Conservation (phyloP, 2,888 invertebrate genomes). For the Leptopterna dolabrata region DNA sequence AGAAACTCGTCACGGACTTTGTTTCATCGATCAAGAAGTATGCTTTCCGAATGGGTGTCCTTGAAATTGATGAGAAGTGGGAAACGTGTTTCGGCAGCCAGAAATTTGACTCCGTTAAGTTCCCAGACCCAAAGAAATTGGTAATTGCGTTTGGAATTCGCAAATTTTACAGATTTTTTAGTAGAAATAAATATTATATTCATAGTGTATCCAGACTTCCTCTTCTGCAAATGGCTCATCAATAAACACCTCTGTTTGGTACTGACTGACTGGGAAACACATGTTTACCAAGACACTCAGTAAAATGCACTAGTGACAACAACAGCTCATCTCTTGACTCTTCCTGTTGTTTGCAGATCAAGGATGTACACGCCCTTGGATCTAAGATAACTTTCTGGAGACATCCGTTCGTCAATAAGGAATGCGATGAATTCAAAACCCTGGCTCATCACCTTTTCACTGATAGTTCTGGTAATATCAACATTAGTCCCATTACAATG, state of each 20-base stretch:
- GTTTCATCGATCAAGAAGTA: conserved; percentile 75
- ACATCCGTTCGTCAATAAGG: conserved; percentile 86
- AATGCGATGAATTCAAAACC: conserved; percentile 74
- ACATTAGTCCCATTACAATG: no score
- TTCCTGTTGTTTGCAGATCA: conserved; percentile 31
- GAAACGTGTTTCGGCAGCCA: conserved; percentile 87
- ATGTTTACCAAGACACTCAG: no score
- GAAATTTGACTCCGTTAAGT: conserved; percentile 76
- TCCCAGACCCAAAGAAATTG: conserved; percentile 75
- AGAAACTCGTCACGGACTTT: conserved; percentile 73
- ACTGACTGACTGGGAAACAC: no score
- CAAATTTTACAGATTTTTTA: background rate
- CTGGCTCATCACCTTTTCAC: conserved; percentile 71
- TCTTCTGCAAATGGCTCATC: background rate
- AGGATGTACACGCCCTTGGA: conserved; percentile 70
- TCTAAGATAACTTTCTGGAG: conserved; percentile 85
- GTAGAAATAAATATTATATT: background rate
- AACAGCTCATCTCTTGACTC: no score
- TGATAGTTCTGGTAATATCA: conserved; percentile 60
- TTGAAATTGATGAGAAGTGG: conserved; percentile 91
- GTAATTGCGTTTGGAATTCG: conserved; percentile 64
- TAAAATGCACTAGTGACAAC: no score
- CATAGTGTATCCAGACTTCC: background rate
- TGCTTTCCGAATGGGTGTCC: conserved; percentile 78
- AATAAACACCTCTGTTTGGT: no score